Percentiles rank a stretch among this genome's conserved stretches.
Conservation (phyloP, 2,113 vertebrate species). For the Chaetorhynchus papuensis region DNA sequence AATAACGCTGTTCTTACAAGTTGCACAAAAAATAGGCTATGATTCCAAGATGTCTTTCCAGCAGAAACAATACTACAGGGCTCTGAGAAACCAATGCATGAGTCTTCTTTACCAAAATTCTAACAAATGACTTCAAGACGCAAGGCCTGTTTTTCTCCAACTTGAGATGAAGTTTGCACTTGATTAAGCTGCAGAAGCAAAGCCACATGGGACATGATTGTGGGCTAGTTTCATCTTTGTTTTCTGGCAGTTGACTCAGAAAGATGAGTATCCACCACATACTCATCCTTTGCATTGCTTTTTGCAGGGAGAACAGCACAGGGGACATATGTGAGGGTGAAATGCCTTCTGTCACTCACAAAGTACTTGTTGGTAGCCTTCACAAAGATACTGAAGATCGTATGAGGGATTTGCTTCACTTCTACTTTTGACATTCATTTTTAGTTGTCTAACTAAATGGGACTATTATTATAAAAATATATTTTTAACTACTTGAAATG, state of each 20-base stretch:
- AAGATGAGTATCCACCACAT: rapidly evolving
- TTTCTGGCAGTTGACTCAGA: background rate
- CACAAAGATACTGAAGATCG: background rate
- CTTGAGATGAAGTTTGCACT: background rate
- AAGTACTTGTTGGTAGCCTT: background rate
- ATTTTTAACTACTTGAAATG: background rate
- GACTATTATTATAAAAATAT: background rate
- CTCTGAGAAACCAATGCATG: background rate
- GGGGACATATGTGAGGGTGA: background rate
- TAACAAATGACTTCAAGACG: background rate
- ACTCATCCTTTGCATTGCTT: background rate
- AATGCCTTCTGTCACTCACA: background rate
- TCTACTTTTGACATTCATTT: background rate
- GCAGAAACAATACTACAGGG: background rate
- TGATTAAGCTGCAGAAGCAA: background rate
- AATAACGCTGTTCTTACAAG: background rate
- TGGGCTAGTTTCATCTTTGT: background rate
- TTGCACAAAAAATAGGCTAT: background rate
- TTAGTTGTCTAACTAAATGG: background rate
- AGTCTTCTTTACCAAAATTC: background rate
- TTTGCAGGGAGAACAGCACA: background rate
- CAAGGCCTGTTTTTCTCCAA: background rate
- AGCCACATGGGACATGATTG: background rate
- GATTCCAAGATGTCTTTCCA: background rate
- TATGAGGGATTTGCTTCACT: background rate